These are phyloP conservation scores for Lineus longissimus DNA, from an alignment of 1,140 invertebrate species.

Conservation along the genomic window DNA sequence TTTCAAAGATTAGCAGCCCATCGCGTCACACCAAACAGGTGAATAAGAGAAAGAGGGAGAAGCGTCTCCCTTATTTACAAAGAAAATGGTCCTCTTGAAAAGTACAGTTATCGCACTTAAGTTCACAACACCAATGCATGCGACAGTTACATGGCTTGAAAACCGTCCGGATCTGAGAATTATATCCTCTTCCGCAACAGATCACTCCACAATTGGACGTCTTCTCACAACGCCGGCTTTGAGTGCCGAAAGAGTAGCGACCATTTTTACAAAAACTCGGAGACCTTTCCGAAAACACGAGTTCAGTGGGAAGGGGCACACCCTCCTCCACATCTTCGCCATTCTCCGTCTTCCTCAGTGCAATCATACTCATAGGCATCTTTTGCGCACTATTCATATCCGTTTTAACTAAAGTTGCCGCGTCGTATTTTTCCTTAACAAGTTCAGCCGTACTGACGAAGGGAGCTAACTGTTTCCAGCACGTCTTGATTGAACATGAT, in stretches of 20 bases:
- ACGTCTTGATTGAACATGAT: constrained; percentile 89
- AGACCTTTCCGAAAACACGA: constrained; percentile 82
- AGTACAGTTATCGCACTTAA: constrained; percentile 43
- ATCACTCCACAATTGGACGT: constrained; percentile 55
- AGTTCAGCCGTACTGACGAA: constrained; percentile 79
- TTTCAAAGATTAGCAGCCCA: too few relatives aligned
- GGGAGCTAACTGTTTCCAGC: constrained; percentile 84
- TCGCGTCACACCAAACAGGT: too few relatives aligned
- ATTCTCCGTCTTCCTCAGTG: constrained; percentile 10
- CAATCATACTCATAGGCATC: constrained; percentile 7
- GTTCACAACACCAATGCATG: constrained; percentile 47
- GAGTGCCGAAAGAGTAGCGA: constrained; percentile 39
- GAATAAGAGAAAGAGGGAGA: too few relatives aligned
- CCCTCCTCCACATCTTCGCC: not conserved
- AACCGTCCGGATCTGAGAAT: constrained; percentile 31
- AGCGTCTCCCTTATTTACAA: constrained; percentile 47
- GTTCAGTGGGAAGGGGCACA: constrained; percentile 68
- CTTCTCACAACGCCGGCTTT: constrained; percentile 51
- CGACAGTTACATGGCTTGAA: constrained; percentile 38
- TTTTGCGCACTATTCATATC: constrained; percentile 35
- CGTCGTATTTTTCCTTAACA: constrained; percentile 76
- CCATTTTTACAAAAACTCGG: constrained; percentile 79
- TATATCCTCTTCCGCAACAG: constrained; percentile 55
- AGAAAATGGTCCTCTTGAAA: constrained; percentile 40
- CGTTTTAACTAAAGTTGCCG: constrained; percentile 66